Evolutionary conservation across 2,888 invertebrate genomes (phyloP), one percentile per base, ranked within the genome.

Genomic region (Cephus pygmeus): DNA sequence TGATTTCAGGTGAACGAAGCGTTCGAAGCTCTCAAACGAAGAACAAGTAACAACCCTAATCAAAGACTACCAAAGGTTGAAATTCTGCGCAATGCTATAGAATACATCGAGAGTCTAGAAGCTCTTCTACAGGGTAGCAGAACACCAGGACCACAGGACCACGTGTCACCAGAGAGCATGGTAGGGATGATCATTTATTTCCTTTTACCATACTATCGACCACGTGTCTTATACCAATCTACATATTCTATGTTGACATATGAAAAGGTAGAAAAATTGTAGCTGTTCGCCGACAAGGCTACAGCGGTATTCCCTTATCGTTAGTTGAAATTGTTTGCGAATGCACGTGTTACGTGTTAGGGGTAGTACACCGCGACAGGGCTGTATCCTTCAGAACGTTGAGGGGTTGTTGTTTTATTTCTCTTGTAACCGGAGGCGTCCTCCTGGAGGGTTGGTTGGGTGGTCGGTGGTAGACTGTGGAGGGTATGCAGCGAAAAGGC

Each of bases 51-150:
- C 79, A 98, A 98, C 92, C 99, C 99, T 1, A 98, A 97, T 89
- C 99, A 99, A 87, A 93, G 99, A 77, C 93, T 99, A 86, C 99
- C 99, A 1, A 99, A 99, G 93, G 96, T 99, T 82, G 99, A 99
- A 92, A 99, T 99, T 83, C 93, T 99, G 69, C 93, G 99, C 81
- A 98, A 98, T 86, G 99, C 99, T 69, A 99, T 99, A 89, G 99
- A 99, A 87, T 99, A 99, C 91, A 99, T 99, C 84, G 99, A 98
- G 90, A 95, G 96, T 83, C 92, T 98, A 83, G 97, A 98, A 89
- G 97, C 97, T 79, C 93, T 98, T 6, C 91, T 98, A 3, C 94
- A 96, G 90, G 96, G 94, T 0, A 94, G 94, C 12, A 91, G 92
- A 85, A 82, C 83, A 83, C 81, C 85, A 69, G 84, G 85, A 73